Percentiles rank a stretch among this genome's conserved stretches.
These are phyloP conservation scores for Talpa occidentalis DNA, from an alignment of 2,113 vertebrate genomes.

Conservation along the genomic window DNA sequence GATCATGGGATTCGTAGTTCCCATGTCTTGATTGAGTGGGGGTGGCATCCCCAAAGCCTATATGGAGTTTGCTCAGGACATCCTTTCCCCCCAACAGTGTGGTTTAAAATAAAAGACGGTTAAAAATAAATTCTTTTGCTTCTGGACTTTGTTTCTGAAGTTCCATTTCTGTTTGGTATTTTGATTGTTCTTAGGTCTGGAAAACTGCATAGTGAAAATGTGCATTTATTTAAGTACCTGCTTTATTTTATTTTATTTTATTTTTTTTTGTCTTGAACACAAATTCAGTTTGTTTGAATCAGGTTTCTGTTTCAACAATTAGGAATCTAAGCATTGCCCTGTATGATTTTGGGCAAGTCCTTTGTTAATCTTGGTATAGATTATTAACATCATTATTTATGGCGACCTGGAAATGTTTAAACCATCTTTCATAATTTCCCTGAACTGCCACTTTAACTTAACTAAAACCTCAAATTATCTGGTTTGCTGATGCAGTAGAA, in stretches of 20 bases:
- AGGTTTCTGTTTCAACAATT: background rate
- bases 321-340: background rate
- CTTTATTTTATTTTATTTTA: background rate
- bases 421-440: background rate
- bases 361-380: background rate
- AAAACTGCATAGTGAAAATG: background rate
- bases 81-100: too few relatives aligned
- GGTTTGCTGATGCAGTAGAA: background rate
- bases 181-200: conserved; percentile 7
- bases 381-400: background rate
- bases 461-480: background rate
- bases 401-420: background rate
- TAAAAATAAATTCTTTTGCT: background rate
- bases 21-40: too few relatives aligned
- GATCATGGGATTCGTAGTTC: too few relatives aligned
- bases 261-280: background rate
- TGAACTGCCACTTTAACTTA: background rate
- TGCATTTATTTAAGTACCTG: background rate
- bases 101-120: background rate
- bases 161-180: conserved; percentile 43
- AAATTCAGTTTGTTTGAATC: background rate
- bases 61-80: too few relatives aligned
- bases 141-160: background rate
- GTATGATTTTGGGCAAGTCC: background rate
- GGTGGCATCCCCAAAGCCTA: too few relatives aligned